phyloP scores from a whole-genome alignment of 2,113 vertebrate genomes.

The Seriola quinqueradiata region DNA sequence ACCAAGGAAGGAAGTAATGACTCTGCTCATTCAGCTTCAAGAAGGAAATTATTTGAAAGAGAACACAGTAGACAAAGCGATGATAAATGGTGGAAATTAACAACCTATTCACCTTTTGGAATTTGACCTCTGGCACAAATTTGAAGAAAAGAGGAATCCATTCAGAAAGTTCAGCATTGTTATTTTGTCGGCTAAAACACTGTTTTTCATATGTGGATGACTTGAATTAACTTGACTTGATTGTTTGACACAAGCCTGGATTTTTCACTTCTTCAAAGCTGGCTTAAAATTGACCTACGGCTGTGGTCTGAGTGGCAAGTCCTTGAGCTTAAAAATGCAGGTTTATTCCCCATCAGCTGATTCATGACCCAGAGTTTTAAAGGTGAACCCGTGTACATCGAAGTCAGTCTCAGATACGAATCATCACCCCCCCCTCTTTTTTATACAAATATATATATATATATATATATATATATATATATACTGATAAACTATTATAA shows the following conservation, averaged over 20 bases:
- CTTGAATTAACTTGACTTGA: not conserved
- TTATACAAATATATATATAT: no score
- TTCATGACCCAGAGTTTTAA: not conserved
- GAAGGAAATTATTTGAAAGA: slow-evolving; percentile 39
- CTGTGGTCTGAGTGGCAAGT: no score
- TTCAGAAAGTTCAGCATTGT: not conserved
- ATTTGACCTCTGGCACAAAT: slow-evolving; percentile 7
- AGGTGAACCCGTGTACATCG: not conserved
- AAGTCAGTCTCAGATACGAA: not conserved
- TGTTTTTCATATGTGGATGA: not conserved
- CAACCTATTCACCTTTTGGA: slow-evolving; percentile 20
- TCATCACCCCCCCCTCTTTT: no score
- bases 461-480: no score
- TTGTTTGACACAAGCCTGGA: not conserved
- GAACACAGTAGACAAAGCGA: not conserved
- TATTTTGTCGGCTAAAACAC: not conserved
- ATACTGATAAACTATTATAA: no score
- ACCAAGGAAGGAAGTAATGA: slow-evolving; percentile 66
- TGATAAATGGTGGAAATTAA: not conserved
- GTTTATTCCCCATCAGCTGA: not conserved
- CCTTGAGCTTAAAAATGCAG: no score
- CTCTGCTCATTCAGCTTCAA: slow-evolving; percentile 40
- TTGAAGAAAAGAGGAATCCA: not conserved
- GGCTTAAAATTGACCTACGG: no score
- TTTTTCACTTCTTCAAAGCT: not conserved